Base-by-base conservation (phyloP, 1,140 invertebrate species). In the Bicyclus anynana region DNA sequence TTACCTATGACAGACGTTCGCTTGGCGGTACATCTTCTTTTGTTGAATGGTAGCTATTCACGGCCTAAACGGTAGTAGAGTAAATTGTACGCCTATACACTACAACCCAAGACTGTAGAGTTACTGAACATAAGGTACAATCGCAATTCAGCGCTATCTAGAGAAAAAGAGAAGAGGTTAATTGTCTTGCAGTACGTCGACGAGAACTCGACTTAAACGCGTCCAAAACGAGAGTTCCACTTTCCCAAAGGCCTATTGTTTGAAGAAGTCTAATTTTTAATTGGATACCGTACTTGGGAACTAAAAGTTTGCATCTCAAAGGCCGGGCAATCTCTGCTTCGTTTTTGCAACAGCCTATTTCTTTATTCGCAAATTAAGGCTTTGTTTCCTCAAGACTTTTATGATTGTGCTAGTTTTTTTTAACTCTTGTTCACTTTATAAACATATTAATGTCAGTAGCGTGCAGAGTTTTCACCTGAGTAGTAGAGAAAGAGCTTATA, bases 131-230 rank as follows among this genome's bases (percentile, higher is more conserved):
- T n/a, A n/a, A n/a, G n/a, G n/a, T n/a, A n/a, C n/a, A n/a, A n/a
- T n/a, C n/a, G n/a, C 29, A 33, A 7, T 4, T 10, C 2, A 2
- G 27, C 5, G 27, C 5, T 26, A 53, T 49, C 54, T 49, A n/a
- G 14, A 20, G 58, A 64, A 67, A 67, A 69, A 73, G 65, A 67
- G 69, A 76, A 80, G 68, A 69, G 72, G 75, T 81, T 83, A 86
- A 86, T 84, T 81, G 78, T 81, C 81, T 78, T 72, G 67, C 77
- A 76, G 72, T 63, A 65, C 55, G 69, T 62, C 71, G 69, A 64
- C 23, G 64, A 67, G 71, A 75, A 77, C 68, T 40, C 48, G 52
- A 18, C 62, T 65, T 67, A 71, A 73, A 72, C 67, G 62, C 62
- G 63, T 63, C 59, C 47, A 38, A 62, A 74, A 72, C 49, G 46